Percentiles rank a stretch among this genome's conserved stretches.
phyloP scores from a whole-genome alignment of 2,797 vertebrate genomes.

The Lacerta viridis region DNA sequence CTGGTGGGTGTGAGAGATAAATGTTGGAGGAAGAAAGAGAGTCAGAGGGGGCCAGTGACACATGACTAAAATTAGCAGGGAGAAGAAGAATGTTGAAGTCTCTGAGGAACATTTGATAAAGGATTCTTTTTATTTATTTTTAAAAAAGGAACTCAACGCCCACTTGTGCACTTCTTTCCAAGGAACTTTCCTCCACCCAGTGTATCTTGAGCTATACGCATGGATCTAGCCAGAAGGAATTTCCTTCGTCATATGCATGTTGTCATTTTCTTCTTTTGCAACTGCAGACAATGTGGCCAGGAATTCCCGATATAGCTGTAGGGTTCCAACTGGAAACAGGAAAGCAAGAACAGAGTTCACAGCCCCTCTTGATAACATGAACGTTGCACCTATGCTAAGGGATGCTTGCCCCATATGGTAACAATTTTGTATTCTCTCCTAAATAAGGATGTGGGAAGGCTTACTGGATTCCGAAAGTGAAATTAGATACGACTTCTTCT shows the following conservation, averaged over 20 bases:
- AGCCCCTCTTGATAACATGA: slow-evolving; percentile 58
- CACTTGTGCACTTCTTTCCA: slow-evolving; percentile 57
- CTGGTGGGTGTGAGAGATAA: slow-evolving; percentile 61
- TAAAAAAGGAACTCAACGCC: slow-evolving; percentile 70
- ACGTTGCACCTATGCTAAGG: slow-evolving; percentile 66
- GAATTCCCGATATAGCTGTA: slow-evolving; percentile 69
- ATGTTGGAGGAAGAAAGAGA: slow-evolving; percentile 67
- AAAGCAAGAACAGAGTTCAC: slow-evolving; percentile 64
- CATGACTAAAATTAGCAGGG: slow-evolving; percentile 82
- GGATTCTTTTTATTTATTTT: slow-evolving; percentile 12
- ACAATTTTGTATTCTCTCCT: slow-evolving; percentile 54
- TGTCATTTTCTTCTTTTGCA: slow-evolving; percentile 66
- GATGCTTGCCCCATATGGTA: slow-evolving; percentile 60
- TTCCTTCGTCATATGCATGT: slow-evolving; percentile 38
- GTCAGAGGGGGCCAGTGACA: slow-evolving; percentile 67
- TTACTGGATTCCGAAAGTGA: not conserved
- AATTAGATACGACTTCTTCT: slow-evolving; percentile 34
- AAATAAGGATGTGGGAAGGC: slow-evolving; percentile 53
- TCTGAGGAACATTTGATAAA: slow-evolving; percentile 72
- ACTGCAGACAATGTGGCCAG: slow-evolving; percentile 40
- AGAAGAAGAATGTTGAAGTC: slow-evolving; percentile 78
- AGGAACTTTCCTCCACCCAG: slow-evolving; percentile 46
- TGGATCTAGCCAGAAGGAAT: slow-evolving; percentile 66
- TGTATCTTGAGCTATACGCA: slow-evolving; percentile 44
- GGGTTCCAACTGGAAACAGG: slow-evolving; percentile 74